phyloP scores from a whole-genome alignment of 2,113 vertebrate species.

The Corythoichthys haematopterus region DNA sequence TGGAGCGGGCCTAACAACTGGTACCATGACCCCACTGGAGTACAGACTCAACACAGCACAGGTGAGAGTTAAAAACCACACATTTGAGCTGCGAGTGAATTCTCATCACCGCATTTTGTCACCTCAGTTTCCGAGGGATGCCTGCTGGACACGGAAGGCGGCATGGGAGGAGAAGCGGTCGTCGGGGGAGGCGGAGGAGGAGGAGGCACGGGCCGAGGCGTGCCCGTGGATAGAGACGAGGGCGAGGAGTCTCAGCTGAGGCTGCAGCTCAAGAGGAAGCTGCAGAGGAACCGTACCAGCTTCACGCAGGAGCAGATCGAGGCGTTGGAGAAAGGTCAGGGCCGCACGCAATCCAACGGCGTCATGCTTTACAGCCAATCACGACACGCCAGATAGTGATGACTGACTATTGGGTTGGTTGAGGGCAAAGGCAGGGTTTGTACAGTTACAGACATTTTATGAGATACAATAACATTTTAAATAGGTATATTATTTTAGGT shows the following conservation, averaged over 20 bases:
- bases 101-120: slow-evolving; percentile 27
- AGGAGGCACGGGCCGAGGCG: slow-evolving; percentile 54
- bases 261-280: slow-evolving; percentile 83
- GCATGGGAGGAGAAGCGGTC: slow-evolving; percentile 60
- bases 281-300: slow-evolving; percentile 83
- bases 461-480: neutral
- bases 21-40: slow-evolving; percentile 75
- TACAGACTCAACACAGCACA: slow-evolving; percentile 70
- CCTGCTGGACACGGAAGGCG: slow-evolving; percentile 70
- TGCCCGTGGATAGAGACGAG: slow-evolving; percentile 67
- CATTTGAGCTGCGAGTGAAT: neutral
- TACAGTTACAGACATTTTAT: neutral
- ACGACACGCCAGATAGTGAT: neutral
- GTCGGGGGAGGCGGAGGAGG: slow-evolving; percentile 31
- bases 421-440: neutral
- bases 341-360: slow-evolving; percentile 33
- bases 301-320: slow-evolving; percentile 85
- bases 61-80: slow-evolving; percentile 49
- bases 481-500: too few species aligned
- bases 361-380: slow-evolving; percentile 31
- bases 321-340: slow-evolving; percentile 81
- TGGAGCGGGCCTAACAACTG: slow-evolving; percentile 79
- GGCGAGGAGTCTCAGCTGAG: slow-evolving; percentile 80
- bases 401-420: neutral
- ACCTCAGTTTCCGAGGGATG: slow-evolving; percentile 70